Evolutionary conservation across 2,888 invertebrate genomes (phyloP).

Genomic region (Eristalinus sepulchralis): DNA sequence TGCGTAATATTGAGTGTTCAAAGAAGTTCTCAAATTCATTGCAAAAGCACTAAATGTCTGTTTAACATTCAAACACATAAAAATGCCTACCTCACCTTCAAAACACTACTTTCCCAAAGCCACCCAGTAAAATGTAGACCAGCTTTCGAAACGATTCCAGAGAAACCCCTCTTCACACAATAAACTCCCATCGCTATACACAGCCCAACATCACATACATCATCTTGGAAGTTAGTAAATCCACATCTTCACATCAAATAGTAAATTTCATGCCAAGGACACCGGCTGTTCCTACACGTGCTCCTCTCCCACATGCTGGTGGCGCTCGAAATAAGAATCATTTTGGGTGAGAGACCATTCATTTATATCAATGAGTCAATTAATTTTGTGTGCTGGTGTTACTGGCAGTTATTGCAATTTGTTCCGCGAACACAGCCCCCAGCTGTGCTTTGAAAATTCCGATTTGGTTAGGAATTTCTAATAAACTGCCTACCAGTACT

Average conservation of each 20-base stretch:
- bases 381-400: background rate
- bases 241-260: background rate
- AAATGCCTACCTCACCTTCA: too few species aligned
- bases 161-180: too few species aligned
- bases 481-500: background rate
- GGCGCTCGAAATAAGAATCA: background rate
- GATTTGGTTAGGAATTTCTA: background rate
- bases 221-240: too few species aligned
- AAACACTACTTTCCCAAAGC: too few species aligned
- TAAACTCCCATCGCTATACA: too few species aligned
- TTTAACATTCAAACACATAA: too few species aligned
- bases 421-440: conserved; percentile 5
- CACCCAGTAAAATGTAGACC: too few species aligned
- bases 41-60: too few species aligned
- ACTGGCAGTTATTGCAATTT: conserved; percentile 10
- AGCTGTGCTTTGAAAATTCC: conserved; percentile 15
- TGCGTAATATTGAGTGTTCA: too few species aligned
- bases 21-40: too few species aligned
- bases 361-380: background rate
- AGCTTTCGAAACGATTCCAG: too few species aligned
- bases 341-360: background rate
- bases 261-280: background rate
- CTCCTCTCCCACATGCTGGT: background rate
- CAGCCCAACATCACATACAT: too few species aligned
- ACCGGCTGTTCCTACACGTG: background rate